A percentile compares a stretch with the other conserved stretches of the same genome.
These are phyloP conservation scores for Atractosteus spatula DNA, from an alignment of 2,113 vertebrate species.

Conservation along the genomic window DNA sequence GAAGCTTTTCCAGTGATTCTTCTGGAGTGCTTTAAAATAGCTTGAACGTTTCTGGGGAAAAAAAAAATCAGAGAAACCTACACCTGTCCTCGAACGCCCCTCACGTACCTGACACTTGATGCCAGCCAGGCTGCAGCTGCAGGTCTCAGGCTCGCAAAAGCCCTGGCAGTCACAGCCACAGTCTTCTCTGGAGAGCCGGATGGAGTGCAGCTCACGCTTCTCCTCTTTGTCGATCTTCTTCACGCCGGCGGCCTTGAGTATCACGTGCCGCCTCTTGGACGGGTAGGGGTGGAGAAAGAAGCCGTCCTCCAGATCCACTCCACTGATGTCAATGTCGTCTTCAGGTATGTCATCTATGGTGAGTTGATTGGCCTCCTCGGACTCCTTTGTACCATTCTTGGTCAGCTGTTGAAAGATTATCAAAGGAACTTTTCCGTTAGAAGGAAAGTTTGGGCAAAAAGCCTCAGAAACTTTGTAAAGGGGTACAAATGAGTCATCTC, in stretches of 20 bases:
- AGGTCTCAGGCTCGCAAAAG: constrained; percentile 91
- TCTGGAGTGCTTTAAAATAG: too few species aligned
- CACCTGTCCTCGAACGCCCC: not conserved
- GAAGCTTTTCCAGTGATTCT: too few species aligned
- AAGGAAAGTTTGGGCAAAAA: too few species aligned
- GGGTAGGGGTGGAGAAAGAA: constrained; percentile 87
- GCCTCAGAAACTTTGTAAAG: too few species aligned
- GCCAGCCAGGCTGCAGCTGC: constrained; percentile 87
- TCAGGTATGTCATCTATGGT: constrained; percentile 84
- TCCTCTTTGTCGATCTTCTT: constrained; percentile 93
- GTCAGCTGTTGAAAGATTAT: constrained; percentile 66
- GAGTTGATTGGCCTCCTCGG: constrained; percentile 76
- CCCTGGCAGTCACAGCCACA: constrained; percentile 88
- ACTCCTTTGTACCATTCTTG: constrained; percentile 75
- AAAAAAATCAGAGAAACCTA: too few species aligned
- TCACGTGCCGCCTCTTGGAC: constrained; percentile 74
- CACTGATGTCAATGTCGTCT: constrained; percentile 72
- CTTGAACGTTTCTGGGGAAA: too few species aligned
- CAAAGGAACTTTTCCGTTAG: too few species aligned
- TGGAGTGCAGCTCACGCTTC: constrained; percentile 83
- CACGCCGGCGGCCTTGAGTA: constrained; percentile 83
- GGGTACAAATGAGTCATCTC: too few species aligned
- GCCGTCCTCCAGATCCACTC: constrained; percentile 70
- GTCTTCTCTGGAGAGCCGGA: constrained; percentile 86
- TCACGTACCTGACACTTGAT: constrained; percentile 91